Evolutionary conservation across 2,113 vertebrate genomes (phyloP).

Genomic region (Carollia perspicillata): DNA sequence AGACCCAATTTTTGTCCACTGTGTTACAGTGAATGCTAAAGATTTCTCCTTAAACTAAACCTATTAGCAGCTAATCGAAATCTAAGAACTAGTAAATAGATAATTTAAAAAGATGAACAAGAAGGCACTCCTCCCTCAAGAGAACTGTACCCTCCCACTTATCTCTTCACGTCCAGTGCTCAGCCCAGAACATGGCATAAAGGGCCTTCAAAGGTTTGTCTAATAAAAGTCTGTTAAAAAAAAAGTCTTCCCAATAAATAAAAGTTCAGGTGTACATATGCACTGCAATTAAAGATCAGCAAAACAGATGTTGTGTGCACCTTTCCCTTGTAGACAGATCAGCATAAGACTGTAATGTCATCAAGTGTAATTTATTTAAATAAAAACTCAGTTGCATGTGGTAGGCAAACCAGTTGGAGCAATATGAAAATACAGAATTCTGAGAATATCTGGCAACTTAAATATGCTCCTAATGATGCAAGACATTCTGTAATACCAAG

Average conservation of each 20-base stretch:
- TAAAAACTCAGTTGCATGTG: constrained; percentile 33
- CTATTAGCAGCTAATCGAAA: background rate
- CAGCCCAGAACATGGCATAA: background rate
- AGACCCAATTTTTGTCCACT: background rate
- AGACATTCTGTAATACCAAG: background rate
- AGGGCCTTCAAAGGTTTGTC: background rate
- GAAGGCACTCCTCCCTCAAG: background rate
- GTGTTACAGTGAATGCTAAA: background rate
- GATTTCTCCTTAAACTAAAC: background rate
- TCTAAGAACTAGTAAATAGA: background rate
- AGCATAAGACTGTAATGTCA: constrained; percentile 10
- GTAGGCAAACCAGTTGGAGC: background rate
- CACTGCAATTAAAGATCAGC: background rate
- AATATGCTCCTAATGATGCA: background rate
- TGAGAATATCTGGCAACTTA: constrained; percentile 22
- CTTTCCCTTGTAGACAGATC: background rate
- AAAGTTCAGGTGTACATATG: background rate
- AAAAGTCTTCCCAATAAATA: background rate
- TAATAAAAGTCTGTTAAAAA: background rate
- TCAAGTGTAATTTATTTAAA: constrained; percentile 58
- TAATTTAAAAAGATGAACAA: background rate
- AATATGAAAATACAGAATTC: constrained; percentile 56
- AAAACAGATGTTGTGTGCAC: background rate
- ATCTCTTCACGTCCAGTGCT: background rate
- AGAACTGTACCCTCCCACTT: background rate